Evolutionary conservation across 2,113 vertebrate genomes (phyloP), one percentile per base, ranked within the genome.

Genomic region (Festucalex cinctus): DNA sequence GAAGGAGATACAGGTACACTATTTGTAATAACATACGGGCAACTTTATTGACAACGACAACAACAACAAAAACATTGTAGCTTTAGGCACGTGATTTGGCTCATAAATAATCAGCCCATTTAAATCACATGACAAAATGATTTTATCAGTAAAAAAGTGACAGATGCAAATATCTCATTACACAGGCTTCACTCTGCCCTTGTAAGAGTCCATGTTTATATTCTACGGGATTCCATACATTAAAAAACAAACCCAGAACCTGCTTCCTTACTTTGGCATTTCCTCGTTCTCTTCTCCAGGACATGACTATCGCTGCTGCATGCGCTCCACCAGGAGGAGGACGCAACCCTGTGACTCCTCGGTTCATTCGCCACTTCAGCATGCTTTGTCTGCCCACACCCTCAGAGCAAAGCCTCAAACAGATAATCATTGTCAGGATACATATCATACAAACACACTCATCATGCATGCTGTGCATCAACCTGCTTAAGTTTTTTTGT

Each of bases 301-400:
- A 94, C 3, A 91, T 94, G 80, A 95, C 90, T 0, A 91, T 95
- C 1, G 83, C 86, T 3, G 90, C 93, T 12, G 93, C 94, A 0
- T 95, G 94, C 70, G 93, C 91, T 22, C 93, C 94, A 63, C 93
- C 93, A 28, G 93, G 94, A 36, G 94, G 94, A 1, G 95, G 93
- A 10, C 92, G 93, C 10, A 95, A 95, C 86, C 93, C 91, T 0
- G 92, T 95, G 75, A 94, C 91, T 4, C 90, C 93, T 0, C 90
- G 92, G 72, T 94, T 95, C 70, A 89, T 94, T 53, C 88, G 94
- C 37, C 91, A 93, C 81, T 95, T 96, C 86, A 93, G 91, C 79
- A 92, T 93, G 90, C 71, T 94, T 44, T 95, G 92, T 74, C 89
- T 95, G 46, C 93, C 94, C 1, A 91, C 81, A 6, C 93, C 93